A percentile compares a stretch with the other conserved stretches of the same genome.
Conservation (phyloP, 2,888 invertebrate species). For the Hypsopygia costalis region DNA sequence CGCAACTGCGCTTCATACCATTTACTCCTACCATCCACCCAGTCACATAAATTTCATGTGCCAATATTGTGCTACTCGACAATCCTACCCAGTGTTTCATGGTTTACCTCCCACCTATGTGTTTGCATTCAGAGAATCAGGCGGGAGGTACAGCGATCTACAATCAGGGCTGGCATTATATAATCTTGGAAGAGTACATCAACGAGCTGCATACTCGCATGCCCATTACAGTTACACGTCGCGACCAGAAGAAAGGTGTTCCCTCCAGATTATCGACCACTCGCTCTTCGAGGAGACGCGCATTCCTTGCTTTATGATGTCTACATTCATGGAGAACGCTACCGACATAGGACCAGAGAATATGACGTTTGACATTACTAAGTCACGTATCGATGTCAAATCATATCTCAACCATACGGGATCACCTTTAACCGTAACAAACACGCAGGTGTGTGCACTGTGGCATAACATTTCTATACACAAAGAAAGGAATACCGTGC, state of each 20-base stretch:
- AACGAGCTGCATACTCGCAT: conserved; percentile 16
- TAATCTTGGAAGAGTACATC: conserved; percentile 58
- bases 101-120: conserved; percentile 60
- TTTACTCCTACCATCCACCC: conserved; percentile 66
- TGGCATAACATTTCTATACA: conserved; percentile 59
- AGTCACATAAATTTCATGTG: conserved; percentile 54
- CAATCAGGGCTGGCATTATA: conserved; percentile 64
- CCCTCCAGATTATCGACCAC: conserved; percentile 54
- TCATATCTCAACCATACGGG: conserved; percentile 41
- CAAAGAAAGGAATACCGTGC: conserved; percentile 45
- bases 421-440: conserved; percentile 39
- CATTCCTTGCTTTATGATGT: conserved; percentile 66
- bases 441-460: conserved; percentile 55
- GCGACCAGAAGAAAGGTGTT: conserved; percentile 50
- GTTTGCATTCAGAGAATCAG: conserved; percentile 56
- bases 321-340: conserved; percentile 52
- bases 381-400: conserved; percentile 47
- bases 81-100: conserved; percentile 63
- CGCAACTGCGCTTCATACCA: conserved; percentile 51
- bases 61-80: conserved; percentile 45
- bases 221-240: conserved; percentile 40
- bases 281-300: conserved; percentile 52
- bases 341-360: conserved; percentile 30
- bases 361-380: conserved; percentile 49
- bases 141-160: conserved; percentile 51